Evolutionary conservation across 1,140 invertebrate genomes (phyloP).

Genomic region (Formica exsecta): DNA sequence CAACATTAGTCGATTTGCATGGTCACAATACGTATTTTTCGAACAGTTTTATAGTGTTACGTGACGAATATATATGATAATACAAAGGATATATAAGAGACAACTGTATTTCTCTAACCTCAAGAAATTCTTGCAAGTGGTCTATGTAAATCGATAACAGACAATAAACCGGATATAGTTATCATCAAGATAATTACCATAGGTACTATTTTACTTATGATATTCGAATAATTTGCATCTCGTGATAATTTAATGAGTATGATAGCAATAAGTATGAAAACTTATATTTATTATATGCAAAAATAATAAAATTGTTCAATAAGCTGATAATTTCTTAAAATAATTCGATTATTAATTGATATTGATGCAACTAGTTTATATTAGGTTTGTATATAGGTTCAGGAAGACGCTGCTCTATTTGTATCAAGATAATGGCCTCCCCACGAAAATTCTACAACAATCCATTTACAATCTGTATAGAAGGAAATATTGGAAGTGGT

Average conservation of each 20-base stretch:
- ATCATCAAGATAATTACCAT: conserved; percentile 26
- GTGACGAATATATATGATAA: not conserved
- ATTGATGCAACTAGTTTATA: not conserved
- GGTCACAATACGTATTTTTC: not conserved
- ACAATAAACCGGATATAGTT: not conserved
- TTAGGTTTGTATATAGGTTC: conserved; percentile 17
- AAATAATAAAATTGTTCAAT: not conserved
- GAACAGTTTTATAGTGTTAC: not conserved
- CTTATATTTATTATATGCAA: not conserved
- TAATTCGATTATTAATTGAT: not conserved
- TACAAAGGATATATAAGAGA: not conserved
- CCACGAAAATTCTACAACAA: conserved; percentile 61
- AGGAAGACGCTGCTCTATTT: not conserved
- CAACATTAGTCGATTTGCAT: too few relatives aligned
- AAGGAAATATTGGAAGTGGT: conserved; percentile 97
- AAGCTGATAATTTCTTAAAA: not conserved
- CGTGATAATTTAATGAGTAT: not conserved
- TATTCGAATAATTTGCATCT: not conserved
- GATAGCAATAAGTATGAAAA: not conserved
- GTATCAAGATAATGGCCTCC: conserved; percentile 28
- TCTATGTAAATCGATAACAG: conserved; percentile 14
- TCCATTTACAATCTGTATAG: conserved; percentile 93
- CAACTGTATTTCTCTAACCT: conserved; percentile 16
- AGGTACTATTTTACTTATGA: conserved; percentile 23
- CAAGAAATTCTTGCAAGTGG: not conserved